A percentile compares a stretch with the other conserved stretches of the same genome.
Conservation (phyloP, 30 jellyfish, hydroid and myxozoan genomes). For the Aurelia aurita complex sp. Pacific region DNA sequence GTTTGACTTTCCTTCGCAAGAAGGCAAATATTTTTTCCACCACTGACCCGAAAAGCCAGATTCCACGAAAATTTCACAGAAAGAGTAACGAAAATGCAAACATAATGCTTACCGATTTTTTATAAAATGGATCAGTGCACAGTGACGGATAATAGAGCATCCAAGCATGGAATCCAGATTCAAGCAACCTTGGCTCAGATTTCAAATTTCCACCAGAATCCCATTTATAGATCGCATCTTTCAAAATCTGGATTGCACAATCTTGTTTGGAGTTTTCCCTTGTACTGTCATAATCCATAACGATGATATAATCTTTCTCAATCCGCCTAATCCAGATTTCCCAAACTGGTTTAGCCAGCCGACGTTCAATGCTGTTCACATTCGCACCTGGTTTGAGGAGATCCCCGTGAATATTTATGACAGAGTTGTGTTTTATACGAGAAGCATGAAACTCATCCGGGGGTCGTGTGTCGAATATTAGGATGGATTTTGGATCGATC, state of each 20-base stretch:
- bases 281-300: constrained; percentile 69
- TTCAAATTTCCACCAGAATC: constrained; percentile 30
- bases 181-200: constrained; percentile 57
- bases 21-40: no score
- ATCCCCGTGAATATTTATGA: constrained; percentile 70
- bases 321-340: constrained; percentile 79
- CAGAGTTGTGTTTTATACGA: constrained; percentile 53
- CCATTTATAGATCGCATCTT: constrained; percentile 63
- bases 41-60: no score
- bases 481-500: constrained; percentile 45
- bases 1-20: no score
- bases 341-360: constrained; percentile 75
- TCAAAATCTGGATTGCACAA: constrained; percentile 65
- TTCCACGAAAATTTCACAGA: no score
- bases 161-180: constrained; percentile 93
- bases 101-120: constrained; percentile 49
- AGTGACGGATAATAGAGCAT: constrained; percentile 80
- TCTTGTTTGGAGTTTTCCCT: constrained; percentile 48
- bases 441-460: constrained; percentile 73
- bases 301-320: constrained; percentile 55
- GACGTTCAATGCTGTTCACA: constrained; percentile 85
- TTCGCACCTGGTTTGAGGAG: constrained; percentile 85
- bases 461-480: constrained; percentile 85
- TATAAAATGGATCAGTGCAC: constrained; percentile 84
- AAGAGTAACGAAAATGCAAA: no score